Base-by-base conservation (phyloP, 1,140 invertebrate genomes). In the Cheumatopsyche charites region DNA sequence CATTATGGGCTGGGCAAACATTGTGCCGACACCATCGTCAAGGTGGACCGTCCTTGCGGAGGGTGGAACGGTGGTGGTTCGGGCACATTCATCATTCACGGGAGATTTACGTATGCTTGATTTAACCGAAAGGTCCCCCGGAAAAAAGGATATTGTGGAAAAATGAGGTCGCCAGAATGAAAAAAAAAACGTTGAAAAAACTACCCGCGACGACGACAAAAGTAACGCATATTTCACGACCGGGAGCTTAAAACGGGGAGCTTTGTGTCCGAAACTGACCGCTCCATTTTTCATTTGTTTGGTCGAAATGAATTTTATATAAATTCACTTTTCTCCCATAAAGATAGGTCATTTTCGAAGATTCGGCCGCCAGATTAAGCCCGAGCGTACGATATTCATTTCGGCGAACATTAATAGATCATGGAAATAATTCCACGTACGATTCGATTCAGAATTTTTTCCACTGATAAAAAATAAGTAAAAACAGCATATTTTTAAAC, bases 271-370 rank as follows among this genome's bases (percentile, higher is more conserved):
- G 7, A 58, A 58, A 58, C 55, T 58, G 55, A 58, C 55, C 55
- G 55, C 55, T 26, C 55, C 55, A 58, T 58, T 58, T 58, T 58
- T 58, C 55, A 58, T 58, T 58, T 58, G 23, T 58, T 58, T 58
- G 21, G 23, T 12, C 21, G 55, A 26, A 58, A 26, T 25, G 55
- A 58, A 58, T 58, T 58, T 58, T 58, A 23, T 23, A 58, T 58
- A 25, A 58, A 58, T 58, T 58, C 9, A 36, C 3, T 36, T 36
- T 3, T 3, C 9, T 36, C 4, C 4, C 3, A 13, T 47, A 13
- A 7, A 13, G 13, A 47, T 6, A 47, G 12, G 13, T 47, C 13
- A 15, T 13, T 47, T 47, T 15, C 43, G 43, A 47, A 47, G 43
- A 47, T 7, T 7, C 3, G 15, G 12, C 43, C 2, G 11, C 4